phyloP scores from a whole-genome alignment of 2,888 invertebrate genomes.

The Mythimna impura region DNA sequence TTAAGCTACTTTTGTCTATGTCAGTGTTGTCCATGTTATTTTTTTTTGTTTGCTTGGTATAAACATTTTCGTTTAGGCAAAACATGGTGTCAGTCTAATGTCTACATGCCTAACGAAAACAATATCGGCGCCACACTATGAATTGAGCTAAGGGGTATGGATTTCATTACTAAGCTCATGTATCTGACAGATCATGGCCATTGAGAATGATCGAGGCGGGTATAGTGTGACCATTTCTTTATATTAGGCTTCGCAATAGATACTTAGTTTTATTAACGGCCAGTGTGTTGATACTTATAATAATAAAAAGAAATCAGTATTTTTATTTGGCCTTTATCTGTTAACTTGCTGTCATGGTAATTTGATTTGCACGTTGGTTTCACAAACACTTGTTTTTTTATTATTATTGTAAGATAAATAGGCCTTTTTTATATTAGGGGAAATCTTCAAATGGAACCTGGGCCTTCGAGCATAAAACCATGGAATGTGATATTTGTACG shows the following conservation, averaged over 20 bases:
- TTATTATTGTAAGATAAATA: too few relatives aligned
- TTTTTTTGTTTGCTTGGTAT: slow-evolving; percentile 2
- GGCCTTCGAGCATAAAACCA: too few relatives aligned
- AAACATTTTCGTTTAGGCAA: slow-evolving; percentile 2
- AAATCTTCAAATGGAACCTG: too few relatives aligned
- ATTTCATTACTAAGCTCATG: slow-evolving; percentile 57
- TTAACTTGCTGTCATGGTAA: neutral
- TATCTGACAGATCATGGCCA: slow-evolving; percentile 54
- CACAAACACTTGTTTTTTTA: too few relatives aligned
- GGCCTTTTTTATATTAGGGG: too few relatives aligned
- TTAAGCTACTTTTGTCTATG: too few relatives aligned
- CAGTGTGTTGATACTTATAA: neutral
- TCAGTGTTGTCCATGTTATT: neutral
- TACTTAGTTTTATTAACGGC: slow-evolving; percentile 3
- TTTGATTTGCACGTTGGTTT: neutral
- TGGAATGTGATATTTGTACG: too few relatives aligned
- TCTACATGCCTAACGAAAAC: slow-evolving; percentile 31
- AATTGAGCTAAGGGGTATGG: slow-evolving; percentile 42
- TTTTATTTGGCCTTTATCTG: neutral
- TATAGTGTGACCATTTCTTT: slow-evolving; percentile 44
- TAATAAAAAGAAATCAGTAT: neutral
- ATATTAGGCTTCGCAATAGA: slow-evolving; percentile 1
- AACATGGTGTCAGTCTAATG: slow-evolving; percentile 25
- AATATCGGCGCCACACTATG: slow-evolving; percentile 51
- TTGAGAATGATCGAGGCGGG: slow-evolving; percentile 31